phyloP scores from a whole-genome alignment of 2,797 vertebrate species.

The Crypturellus tataupa region DNA sequence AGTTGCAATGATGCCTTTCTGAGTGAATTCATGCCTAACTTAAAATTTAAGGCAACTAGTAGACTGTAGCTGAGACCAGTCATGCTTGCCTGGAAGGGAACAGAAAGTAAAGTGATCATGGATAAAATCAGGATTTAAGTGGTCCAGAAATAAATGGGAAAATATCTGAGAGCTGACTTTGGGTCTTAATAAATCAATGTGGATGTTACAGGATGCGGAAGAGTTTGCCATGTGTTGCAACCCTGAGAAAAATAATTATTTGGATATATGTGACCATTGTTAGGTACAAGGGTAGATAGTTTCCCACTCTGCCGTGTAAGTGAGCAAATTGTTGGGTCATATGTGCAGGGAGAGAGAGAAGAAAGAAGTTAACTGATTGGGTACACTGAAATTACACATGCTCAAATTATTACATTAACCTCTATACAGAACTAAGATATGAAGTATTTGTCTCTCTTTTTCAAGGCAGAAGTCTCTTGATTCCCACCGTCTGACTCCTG shows the following conservation, averaged over 20 bases:
- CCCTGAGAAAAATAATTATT: neutral
- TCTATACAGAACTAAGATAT: neutral
- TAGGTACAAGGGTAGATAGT: neutral
- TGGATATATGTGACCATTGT: neutral
- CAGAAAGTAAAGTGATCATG: neutral
- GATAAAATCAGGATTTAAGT: neutral
- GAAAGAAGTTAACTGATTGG: neutral
- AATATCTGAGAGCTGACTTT: neutral
- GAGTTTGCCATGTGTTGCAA: neutral
- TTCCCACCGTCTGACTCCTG: neutral
- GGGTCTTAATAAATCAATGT: neutral
- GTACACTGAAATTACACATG: neutral
- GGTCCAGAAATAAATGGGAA: neutral
- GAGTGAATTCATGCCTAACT: neutral
- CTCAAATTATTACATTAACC: neutral
- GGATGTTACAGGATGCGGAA: neutral
- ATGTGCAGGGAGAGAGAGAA: neutral
- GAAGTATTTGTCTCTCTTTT: neutral
- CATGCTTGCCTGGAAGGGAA: neutral
- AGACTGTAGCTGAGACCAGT: fast-evolving
- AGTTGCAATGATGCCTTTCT: fast-evolving
- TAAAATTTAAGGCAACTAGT: neutral
- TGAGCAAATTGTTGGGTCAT: neutral
- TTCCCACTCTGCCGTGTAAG: neutral
- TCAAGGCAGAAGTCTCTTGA: neutral